Evolutionary conservation across 2,113 vertebrate genomes (phyloP).

Genomic region (Etheostoma cragini): DNA sequence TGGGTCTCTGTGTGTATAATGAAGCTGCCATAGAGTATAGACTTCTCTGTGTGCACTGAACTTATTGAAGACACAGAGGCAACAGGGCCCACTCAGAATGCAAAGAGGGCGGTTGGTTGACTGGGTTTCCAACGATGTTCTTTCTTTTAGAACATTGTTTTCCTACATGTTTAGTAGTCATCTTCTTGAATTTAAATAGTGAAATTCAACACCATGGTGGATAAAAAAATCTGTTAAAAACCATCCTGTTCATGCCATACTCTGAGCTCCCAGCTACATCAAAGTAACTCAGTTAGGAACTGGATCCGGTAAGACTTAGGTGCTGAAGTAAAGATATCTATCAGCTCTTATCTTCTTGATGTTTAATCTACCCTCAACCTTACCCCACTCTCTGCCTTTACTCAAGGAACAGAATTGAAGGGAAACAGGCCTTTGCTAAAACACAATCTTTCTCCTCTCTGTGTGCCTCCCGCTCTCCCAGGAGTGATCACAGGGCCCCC

Average conservation of each 20-base stretch:
- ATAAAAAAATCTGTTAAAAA: not conserved
- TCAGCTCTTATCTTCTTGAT: conserved; percentile 63
- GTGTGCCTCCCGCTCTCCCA: conserved; percentile 20
- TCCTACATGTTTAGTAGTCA: not conserved
- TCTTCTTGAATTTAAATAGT: not conserved
- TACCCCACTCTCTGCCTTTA: conserved; percentile 12
- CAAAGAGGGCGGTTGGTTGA: no score
- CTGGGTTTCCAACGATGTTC: not conserved
- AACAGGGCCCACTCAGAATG: not conserved
- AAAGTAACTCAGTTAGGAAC: conserved; percentile 31
- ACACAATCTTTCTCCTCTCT: conserved; percentile 30
- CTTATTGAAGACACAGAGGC: not conserved
- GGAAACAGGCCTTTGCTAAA: conserved; percentile 42
- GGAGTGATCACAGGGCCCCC: conserved; percentile 51
- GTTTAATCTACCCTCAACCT: conserved; percentile 55
- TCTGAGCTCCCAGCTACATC: conserved; percentile 24
- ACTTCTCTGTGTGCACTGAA: not conserved
- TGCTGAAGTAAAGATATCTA: conserved; percentile 50
- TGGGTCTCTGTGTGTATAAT: not conserved
- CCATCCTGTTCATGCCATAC: not conserved
- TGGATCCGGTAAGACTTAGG: conserved; percentile 52
- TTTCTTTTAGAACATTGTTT: not conserved
- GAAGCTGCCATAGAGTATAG: not conserved
- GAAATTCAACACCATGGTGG: not conserved
- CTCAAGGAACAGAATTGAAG: conserved; percentile 19